Evolutionary conservation across 2,797 vertebrate genomes (phyloP), one percentile per base, ranked within the genome.

Genomic region (Austrolebias charrua): DNA sequence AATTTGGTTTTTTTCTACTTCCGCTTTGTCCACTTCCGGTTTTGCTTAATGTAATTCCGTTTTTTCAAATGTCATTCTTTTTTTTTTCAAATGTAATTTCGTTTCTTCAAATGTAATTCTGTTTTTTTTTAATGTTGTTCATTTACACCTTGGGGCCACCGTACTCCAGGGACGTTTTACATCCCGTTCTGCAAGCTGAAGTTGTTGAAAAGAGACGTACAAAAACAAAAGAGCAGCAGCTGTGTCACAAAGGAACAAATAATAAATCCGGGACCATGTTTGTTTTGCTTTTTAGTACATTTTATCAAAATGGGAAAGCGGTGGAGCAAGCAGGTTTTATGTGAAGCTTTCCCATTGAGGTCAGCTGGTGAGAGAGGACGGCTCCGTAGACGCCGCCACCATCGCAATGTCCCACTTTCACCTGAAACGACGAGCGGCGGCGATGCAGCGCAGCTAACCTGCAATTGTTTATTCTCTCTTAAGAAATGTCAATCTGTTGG

Each of bases 391-490:
- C 56, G 76, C 71, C 75, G 80, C 69, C 69, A 73, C 73, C 79
- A 42, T 60, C n/a, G 15, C 64, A 1, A 61, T 92, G 92, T 89
- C 92, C 92, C 93, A 93, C 87, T 94, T 93, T 92, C 80, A 85
- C 85, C 85, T 78, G 78, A 69, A 76, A 90, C 78, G 55, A 79
- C 44, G 67, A 64, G 79, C 75, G n/a, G 78, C 72, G 73, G 83
- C 65, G 14, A 75, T 49, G 75, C 78, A 81, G 73, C 87, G 60
- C 74, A 61, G 83, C 85, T 87, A 90, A 90, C 87, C 91, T 85
- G 86, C 90, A 35, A 92, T 91, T 92, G 91, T 92, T 93, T 93
- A 93, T 92, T 93, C 92, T 90, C 91, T 93, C 90, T 92, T 90
- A 91, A 92, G 92, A 92, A 91, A 92, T 88, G 89, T 92, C 92